Percentiles rank a stretch among this genome's conserved stretches.
Evolutionary conservation across 2,888 invertebrate genomes (phyloP).

Genomic region (Brenthis ino): DNA sequence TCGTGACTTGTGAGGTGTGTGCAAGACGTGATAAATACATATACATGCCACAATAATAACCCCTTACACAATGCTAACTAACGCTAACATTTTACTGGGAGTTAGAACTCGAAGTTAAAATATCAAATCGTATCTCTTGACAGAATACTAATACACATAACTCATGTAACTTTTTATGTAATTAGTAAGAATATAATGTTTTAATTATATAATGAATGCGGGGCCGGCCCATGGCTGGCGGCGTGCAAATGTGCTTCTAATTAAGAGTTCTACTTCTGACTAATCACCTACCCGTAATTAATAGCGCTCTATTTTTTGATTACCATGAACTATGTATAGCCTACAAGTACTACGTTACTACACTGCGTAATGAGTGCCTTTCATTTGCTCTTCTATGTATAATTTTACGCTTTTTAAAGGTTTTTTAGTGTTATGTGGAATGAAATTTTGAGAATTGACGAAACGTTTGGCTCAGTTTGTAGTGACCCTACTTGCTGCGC

Average conservation of each 20-base stretch:
- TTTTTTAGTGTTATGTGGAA: neutral
- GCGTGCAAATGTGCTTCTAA: conserved; percentile 67
- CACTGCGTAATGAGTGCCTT: conserved; percentile 40
- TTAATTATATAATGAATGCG: conserved; percentile 60
- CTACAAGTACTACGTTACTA: conserved; percentile 37
- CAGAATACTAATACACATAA: neutral
- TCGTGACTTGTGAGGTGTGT: conserved; percentile 11
- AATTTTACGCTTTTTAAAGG: conserved; percentile 24
- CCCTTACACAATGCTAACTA: conserved; percentile 5
- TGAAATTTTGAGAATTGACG: neutral
- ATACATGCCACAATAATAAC: conserved; percentile 10
- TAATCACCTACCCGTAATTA: conserved; percentile 64
- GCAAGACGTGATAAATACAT: conserved; percentile 14
- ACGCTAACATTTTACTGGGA: conserved; percentile 6
- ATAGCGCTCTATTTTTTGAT: conserved; percentile 61
- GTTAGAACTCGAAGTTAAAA: conserved; percentile 1
- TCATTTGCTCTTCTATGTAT: conserved; percentile 34
- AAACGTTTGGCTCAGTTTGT: too few relatives aligned
- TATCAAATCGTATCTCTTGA: neutral
- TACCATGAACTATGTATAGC: conserved; percentile 40
- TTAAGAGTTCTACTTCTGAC: conserved; percentile 66
- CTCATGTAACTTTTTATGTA: conserved; percentile 19
- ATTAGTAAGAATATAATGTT: conserved; percentile 46
- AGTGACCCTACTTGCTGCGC: too few relatives aligned
- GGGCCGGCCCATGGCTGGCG: conserved; percentile 51